These are phyloP conservation scores for Nesoenas mayeri DNA, from an alignment of 2,113 vertebrate genomes.

Conservation along the genomic window DNA sequence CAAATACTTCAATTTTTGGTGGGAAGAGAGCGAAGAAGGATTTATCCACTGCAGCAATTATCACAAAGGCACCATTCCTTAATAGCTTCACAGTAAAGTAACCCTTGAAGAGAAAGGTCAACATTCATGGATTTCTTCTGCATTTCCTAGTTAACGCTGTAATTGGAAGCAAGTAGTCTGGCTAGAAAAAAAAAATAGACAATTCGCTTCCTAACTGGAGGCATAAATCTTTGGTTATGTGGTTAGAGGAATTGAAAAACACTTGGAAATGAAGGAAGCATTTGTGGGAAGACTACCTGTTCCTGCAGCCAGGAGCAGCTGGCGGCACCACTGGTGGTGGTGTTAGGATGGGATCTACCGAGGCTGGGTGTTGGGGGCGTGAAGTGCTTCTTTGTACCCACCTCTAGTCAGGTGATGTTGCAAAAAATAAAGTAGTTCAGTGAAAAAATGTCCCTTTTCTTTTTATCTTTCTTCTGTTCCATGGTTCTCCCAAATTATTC, in stretches of 20 bases:
- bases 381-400: neutral
- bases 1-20: neutral
- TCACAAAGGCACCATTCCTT: neutral
- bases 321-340: neutral
- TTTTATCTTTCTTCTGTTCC: neutral
- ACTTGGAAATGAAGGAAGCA: neutral
- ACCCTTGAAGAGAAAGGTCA: neutral
- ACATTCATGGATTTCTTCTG: neutral
- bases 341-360: neutral
- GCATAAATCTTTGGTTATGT: neutral
- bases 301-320: neutral
- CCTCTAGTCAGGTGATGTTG: neutral
- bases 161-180: neutral
- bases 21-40: neutral
- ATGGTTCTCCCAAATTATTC: neutral
- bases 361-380: neutral
- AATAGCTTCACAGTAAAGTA: neutral
- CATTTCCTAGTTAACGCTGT: neutral
- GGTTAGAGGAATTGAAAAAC: conserved; percentile 4
- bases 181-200: neutral
- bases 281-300: neutral
- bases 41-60: neutral
- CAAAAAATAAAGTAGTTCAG: neutral
- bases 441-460: neutral
- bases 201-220: neutral